phyloP scores from a whole-genome alignment of 2,888 invertebrate species.

The Bibio marci region DNA sequence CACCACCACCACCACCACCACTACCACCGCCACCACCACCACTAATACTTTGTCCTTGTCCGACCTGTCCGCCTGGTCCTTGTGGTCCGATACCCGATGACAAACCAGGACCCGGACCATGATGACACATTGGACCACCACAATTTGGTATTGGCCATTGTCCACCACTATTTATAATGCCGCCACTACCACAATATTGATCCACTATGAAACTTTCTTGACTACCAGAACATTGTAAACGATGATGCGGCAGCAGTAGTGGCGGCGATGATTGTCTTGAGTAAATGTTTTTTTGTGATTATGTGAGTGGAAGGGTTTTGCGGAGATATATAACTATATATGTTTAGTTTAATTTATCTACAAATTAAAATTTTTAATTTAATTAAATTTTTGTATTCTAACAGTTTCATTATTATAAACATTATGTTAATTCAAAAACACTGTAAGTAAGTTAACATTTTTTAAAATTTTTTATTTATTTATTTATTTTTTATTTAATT shows the following conservation, averaged over 20 bases:
- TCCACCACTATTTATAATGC: constrained; percentile 16
- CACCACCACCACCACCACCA: constrained; percentile 17
- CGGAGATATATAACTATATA: no score
- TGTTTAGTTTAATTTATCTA: no score
- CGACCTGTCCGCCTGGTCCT: no score
- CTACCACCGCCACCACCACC: constrained; percentile 12
- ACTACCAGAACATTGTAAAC: constrained; percentile 33
- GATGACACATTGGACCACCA: constrained; percentile 20
- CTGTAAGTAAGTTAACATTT: no score
- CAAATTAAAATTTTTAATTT: no score
- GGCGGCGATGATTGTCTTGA: constrained; percentile 31
- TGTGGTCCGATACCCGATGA: constrained; percentile 10
- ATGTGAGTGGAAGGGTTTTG: no score
- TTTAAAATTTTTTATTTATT: no score
- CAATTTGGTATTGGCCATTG: constrained; percentile 22
- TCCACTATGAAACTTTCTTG: constrained; percentile 33
- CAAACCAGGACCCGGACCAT: constrained; percentile 19
- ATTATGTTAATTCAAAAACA: no score
- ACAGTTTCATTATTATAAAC: no score
- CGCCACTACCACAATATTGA: constrained; percentile 26
- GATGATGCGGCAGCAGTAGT: constrained; percentile 25
- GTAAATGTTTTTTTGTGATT: constrained; percentile 25
- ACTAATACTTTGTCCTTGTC: constrained; percentile 15
- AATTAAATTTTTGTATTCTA: no score
- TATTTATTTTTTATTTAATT: no score